Base-by-base conservation (phyloP, 1,140 invertebrate species). In the Dermatophagoides farinae region DNA sequence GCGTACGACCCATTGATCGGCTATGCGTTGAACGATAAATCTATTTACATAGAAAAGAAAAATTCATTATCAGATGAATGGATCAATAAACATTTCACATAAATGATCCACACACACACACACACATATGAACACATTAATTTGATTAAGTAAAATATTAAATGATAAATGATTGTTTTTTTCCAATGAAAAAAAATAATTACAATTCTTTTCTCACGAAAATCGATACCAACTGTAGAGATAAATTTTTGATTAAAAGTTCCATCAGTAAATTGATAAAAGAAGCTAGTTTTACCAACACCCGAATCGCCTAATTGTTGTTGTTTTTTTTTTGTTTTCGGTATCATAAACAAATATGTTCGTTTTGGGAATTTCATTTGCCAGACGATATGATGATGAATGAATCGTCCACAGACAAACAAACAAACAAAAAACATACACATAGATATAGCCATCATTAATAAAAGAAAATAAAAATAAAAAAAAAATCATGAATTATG, bases 191-290 rank as follows among this genome's bases (percentile, higher is more conserved):
- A n/a, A 8, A 31, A 31, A 44, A 20, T 14, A 22, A 80, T 79
- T 77, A 93, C 90, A 77, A 96, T 76, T 73, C 86, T 78, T 75
- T 97, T 97, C 74, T 97, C 90, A 70, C 88, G 80, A 70, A 97
- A 97, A 74, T 97, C 92, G 67, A 97, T 96, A 58, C 92, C 92
- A 60, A 97, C 92, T 9, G 92, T 97, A 4, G 91, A 95, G 64
- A 92, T 88, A 72, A 95, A 97, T 72, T 86, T 83, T 9, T 83
- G 80, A 69, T 88, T 85, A 71, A 95, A 97, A 18, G 78, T 78
- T 54, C 85, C 86, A 75, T 96, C 90, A 1, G 90, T 95, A 69
- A 96, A 97, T 68, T 93, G 90, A 74, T 88, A 89, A 20, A 92
- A 74, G 66, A 91, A 88, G 68, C 86, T 89, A 0, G 88, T 92